These are phyloP conservation scores for Macaca nemestrina DNA, from an alignment of 2,113 vertebrate species.

Conservation along the genomic window DNA sequence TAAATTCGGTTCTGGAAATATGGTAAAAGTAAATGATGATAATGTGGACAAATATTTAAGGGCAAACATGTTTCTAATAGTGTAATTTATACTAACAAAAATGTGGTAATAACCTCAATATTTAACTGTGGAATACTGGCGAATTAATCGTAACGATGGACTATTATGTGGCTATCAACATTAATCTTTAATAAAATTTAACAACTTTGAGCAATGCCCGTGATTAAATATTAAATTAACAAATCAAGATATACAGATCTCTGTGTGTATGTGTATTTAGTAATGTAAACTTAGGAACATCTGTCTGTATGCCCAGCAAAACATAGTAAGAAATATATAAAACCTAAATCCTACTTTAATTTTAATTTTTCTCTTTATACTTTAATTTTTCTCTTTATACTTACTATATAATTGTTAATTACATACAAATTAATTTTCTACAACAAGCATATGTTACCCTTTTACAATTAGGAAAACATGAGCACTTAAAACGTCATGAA, in stretches of 20 bases:
- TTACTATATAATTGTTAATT: not conserved
- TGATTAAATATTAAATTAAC: not conserved
- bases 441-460: not conserved
- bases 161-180: not conserved
- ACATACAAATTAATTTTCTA: not conserved
- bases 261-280: too few relatives aligned
- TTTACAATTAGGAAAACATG: not conserved
- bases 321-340: not conserved
- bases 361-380: not conserved
- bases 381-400: too few relatives aligned
- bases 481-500: not conserved
- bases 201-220: not conserved
- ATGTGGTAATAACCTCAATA: not conserved
- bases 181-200: not conserved
- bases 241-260: not conserved
- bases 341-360: not conserved
- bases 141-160: not conserved
- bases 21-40: not conserved
- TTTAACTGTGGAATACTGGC: not conserved
- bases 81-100: not conserved
- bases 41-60: not conserved
- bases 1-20: not conserved
- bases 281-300: slow-evolving; percentile 10
- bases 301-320: not conserved
- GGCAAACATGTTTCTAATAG: not conserved